Base-by-base conservation (phyloP, 2,113 vertebrate species). In the Phaethon lepturus region DNA sequence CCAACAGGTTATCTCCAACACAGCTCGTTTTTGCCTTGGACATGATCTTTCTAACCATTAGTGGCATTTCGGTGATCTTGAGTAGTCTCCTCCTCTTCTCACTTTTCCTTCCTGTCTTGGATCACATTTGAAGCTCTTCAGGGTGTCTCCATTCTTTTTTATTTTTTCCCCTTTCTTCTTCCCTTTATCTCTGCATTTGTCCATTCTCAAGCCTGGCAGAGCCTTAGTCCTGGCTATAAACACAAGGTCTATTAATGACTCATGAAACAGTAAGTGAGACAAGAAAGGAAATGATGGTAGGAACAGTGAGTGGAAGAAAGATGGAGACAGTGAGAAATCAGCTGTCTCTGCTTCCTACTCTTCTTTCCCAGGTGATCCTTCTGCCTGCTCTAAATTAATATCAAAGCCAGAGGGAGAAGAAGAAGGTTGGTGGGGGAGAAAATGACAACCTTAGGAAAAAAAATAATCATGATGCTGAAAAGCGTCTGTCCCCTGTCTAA, bases 401-500 rank as follows among this genome's bases (percentile, higher is more conserved):
- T 95, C 88, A 96, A 97, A 97, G 93, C 93, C 92, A 95, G 86
- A 95, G 92, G 92, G 97, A 97, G 49, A 35, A 90, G 53, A 76
- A 86, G 90, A 94, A 84, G 29, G 74, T 81, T 90, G 56, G 83
- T 88, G 35, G 16, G 59, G 75, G 38, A 73, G 91, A 88, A 96
- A 90, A 60, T 2, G 14, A 86, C 90, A 92, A 93, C 87, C 92
- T 93, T 71, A 95, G 86, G 90, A 91, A 77, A 94, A 92, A 95
- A 94, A 96, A 94, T 95, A 97, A 94, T 93, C 96, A 83, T 78
- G 92, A 95, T 97, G 86, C 96, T 78, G 87, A 95, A 91, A 97
- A 96, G 86, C 26, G 11, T 96, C 95, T 97, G 97, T 97, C 94
- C 95, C 91, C 89, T 97, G 96, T 97, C 96, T 97, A 94, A 97